A percentile compares a stretch with the other conserved stretches of the same genome.
Conservation (phyloP, 2,888 invertebrate genomes). For the Bibio marci region DNA sequence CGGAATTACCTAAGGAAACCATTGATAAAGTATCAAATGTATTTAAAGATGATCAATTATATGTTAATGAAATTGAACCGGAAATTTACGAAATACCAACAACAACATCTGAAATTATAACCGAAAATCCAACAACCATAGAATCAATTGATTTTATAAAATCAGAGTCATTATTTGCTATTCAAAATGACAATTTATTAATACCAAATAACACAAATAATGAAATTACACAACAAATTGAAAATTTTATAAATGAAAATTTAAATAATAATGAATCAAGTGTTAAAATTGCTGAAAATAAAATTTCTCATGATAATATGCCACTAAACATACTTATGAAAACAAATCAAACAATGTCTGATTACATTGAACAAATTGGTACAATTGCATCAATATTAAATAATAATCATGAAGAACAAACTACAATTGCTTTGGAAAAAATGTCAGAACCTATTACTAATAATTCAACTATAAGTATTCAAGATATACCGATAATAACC, state of each 20-base stretch:
- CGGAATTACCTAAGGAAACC: constrained; percentile 20
- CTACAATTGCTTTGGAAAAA: background rate
- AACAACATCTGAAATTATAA: constrained; percentile 11
- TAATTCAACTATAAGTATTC: too few species aligned
- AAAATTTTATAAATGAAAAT: constrained; percentile 6
- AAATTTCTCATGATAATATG: too few species aligned
- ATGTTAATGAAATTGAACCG: constrained; percentile 18
- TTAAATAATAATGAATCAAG: constrained; percentile 7
- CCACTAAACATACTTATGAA: too few species aligned
- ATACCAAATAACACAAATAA: too few species aligned
- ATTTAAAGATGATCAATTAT: constrained; percentile 18
- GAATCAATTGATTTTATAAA: too few species aligned
- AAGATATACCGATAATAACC: too few species aligned
- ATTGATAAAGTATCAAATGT: constrained; percentile 11
- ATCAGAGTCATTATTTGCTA: too few species aligned
- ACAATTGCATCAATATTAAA: constrained; percentile 25
- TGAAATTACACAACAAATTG: background rate
- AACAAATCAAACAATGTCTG: constrained; percentile 19
- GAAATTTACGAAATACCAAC: constrained; percentile 15
- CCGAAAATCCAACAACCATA: constrained; percentile 3
- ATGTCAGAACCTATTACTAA: background rate
- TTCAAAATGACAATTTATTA: too few species aligned
- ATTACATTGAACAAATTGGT: constrained; percentile 26
- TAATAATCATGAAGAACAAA: constrained; percentile 9
- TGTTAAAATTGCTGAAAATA: too few species aligned